Base-by-base conservation (phyloP, 2,797 vertebrate genomes). In the Acropternis orthonyx region DNA sequence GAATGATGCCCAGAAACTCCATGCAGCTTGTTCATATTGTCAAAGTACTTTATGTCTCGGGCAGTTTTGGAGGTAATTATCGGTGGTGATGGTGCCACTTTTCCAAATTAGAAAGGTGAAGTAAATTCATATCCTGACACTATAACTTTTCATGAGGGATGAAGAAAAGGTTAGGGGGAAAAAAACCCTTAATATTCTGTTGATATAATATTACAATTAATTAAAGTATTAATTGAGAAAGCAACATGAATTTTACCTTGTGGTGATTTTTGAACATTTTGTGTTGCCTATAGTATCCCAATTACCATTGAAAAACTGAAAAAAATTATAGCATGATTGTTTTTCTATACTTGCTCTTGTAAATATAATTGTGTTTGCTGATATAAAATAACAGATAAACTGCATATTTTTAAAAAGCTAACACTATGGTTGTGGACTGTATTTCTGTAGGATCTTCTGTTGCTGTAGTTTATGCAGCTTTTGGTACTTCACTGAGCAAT, bases 401-500 rank as follows among this genome's bases (percentile, higher is more conserved):
- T 30, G 14, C 2, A 6, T 36, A 26, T 16, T 39, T 65, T 77
- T 63, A 5, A 26, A 34, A 81, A 73, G 26, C 8, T 30, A 55
- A 20, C 1, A 3, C 9, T 49, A 12, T 68, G 11, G 10, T 14
- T 68, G 22, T 46, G 46, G 34, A 61, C 4, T 1, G 0, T 62
- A 17, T 89, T 89, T 91, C 32, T 74, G 36, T 26, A 34, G 65
- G 18, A 28, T 44, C 22, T 80, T 61, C 30, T 66, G 8, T 52
- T 74, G 27, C 41, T 61, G 9, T 46, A 77, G 34, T 82, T 89
- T 52, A 55, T 59, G 17, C 28, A 76, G 66, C 19, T 88, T 73
- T 93, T 85, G 49, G 39, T 75, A 61, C 48, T 85, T 74, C 55
- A 79, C 34, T 89, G 41, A 80, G 37, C 48, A 78, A 6, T 66